Base-by-base conservation (phyloP, 2,113 vertebrate species). In the Xiphophorus couchianus region DNA sequence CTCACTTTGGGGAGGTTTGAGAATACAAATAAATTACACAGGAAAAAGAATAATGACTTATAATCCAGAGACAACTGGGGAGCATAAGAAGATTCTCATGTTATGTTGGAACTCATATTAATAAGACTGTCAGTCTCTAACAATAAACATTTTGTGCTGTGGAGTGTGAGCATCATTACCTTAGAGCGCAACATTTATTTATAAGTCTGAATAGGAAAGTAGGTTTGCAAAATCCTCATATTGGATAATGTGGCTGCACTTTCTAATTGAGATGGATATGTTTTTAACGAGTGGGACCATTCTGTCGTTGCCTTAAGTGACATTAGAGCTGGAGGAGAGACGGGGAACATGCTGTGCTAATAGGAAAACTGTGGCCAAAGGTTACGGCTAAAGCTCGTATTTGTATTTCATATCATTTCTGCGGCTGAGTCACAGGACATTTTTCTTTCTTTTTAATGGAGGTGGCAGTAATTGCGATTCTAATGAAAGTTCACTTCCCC, bases 241-340 rank as follows among this genome's bases (percentile, higher is more conserved):
- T 76, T 88, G 89, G 84, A 77, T 82, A 66, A 69, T 87, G 86
- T 82, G 90, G 90, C 92, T 92, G 89, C 86, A 84, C 76, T 15
- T 76, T 78, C 89, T 93, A 93, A 93, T 91, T 91, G 91, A 92
- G 90, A 94, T 88, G 80, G 80, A 94, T 91, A 77, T 81, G 86
- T 92, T 92, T 92, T 93, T 94, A 94, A 94, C 94, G 88, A 89
- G 74, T 74, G 68, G 83, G 37, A 73, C 74, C 67, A 61, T 86
- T 83, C 82, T 77, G 84, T 82, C 84, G 79, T 71, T 66, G 48
- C 74, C 75, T 78, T 73, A 76, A 81, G 80, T 90, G 88, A 89
- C 89, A 81, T 66, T 79, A 88, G 82, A 42, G 85, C 63, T 72
- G 69, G 29, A 58, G 58, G 78, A 66, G 69, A 71, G 58, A 77